Evolutionary conservation across 2,113 vertebrate genomes (phyloP), one percentile per base, ranked within the genome.

Genomic region (Heterotis niloticus): DNA sequence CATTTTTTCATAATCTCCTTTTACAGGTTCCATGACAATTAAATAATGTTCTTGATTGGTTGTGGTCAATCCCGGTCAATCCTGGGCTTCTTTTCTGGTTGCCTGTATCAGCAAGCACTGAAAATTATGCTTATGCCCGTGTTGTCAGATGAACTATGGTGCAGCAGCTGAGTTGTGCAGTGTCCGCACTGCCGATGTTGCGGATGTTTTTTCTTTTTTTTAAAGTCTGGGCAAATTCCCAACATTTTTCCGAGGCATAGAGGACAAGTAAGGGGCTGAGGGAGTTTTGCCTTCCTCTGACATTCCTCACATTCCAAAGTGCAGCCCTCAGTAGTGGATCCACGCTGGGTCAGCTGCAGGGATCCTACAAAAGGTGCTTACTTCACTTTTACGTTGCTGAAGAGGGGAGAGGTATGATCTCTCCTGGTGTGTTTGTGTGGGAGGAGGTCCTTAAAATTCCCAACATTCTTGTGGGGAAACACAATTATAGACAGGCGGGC

Each of bases 361-460:
- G 85, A 81, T 87, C 81, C 86, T 81, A 84, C 78, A 78, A 62
- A 52, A 85, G 86, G 88, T 85, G 86, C 86, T 88, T 87, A 87
- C 79, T 86, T 86, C 80, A 80, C 87, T 89, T 89, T 87, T 90
- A 81, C 82, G 89, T 84, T 77, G 78, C 66, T 60, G 82, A 64
- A 76, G 85, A 83, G 85, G 14, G 34, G 2, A 44, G 34, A 44
- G 34, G 34, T 44, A 4, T 44, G 34, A 44, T 44, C 34, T 44
- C 34, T 44, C 7, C 34, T 34, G 70, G 26, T 51, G 18, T 69
- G 54, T 57, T 69, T 57, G 66, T 60, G 66, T 34, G 54, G 86
- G 83, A 88, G 86, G 86, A 86, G 84, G 84, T 85, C 83, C 87
- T 84, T 86, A 81, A 83, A 85, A 93, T 93, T 92, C 90, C 81